Evolutionary conservation across 2,797 vertebrate genomes (phyloP).

Genomic region (Ambastaia sidthimunki): DNA sequence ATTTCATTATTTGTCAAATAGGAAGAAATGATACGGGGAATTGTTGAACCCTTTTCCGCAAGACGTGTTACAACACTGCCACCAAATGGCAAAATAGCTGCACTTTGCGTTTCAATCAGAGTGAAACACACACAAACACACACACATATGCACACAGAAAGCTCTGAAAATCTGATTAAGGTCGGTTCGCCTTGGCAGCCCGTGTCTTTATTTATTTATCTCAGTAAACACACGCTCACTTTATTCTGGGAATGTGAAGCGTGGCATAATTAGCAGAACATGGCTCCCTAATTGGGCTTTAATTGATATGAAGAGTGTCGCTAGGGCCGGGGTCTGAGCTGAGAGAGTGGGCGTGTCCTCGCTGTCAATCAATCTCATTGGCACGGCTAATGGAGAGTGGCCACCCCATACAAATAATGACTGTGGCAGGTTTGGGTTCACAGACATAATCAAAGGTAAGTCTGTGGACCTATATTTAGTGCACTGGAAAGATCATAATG

Average conservation of each 20-base stretch:
- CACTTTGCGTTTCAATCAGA: slow-evolving; percentile 32
- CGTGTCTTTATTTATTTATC: slow-evolving; percentile 71
- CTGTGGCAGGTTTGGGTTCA: background rate
- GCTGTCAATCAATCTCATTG: slow-evolving; percentile 59
- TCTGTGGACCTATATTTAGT: background rate
- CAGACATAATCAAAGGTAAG: background rate
- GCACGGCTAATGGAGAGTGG: slow-evolving; percentile 1
- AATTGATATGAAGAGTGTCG: slow-evolving; percentile 71
- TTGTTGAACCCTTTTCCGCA: slow-evolving; percentile 1
- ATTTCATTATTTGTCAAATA: slow-evolving; percentile 72
- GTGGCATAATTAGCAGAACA: slow-evolving; percentile 73
- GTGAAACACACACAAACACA: background rate
- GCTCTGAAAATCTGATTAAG: slow-evolving; percentile 70
- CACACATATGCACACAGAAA: slow-evolving; percentile 17
- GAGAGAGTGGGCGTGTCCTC: slow-evolving; percentile 48
- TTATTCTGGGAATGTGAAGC: slow-evolving; percentile 54
- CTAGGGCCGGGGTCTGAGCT: slow-evolving; percentile 56
- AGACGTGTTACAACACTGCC: slow-evolving; percentile 75
- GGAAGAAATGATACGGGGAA: slow-evolving; percentile 55
- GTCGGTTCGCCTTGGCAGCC: slow-evolving; percentile 64
- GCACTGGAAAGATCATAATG: background rate
- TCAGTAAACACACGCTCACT: slow-evolving; percentile 61
- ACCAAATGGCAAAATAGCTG: slow-evolving; percentile 72
- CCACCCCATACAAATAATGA: slow-evolving; percentile 31
- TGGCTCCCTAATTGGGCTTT: slow-evolving; percentile 72